Evolutionary conservation across 2,113 vertebrate genomes (phyloP), one percentile per base, ranked within the genome.

Genomic region (Crotophaga sulcirostris): DNA sequence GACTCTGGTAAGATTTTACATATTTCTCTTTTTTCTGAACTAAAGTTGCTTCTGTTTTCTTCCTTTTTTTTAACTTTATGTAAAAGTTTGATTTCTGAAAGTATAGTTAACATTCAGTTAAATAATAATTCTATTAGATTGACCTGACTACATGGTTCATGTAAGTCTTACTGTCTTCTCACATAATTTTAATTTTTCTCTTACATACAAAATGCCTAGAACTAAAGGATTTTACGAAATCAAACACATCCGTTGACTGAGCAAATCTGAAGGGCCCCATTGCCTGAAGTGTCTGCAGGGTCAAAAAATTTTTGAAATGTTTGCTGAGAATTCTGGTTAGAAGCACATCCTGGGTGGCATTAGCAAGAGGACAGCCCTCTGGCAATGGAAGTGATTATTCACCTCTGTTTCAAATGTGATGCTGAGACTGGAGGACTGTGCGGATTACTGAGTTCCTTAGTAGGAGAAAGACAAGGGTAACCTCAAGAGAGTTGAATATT

Each of bases 231-330:
- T 75, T 70, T 36, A 56, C 6, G 54, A 77, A 95, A 84, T 54
- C 20, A 62, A 78, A 58, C 12, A 66, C 6, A 56, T 2, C 11
- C 9, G 26, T 42, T 56, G 17, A 20, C 17, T 91, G 5, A 67
- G 7, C 11, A 68, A 52, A 29, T 54, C 24, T 5, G 3, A 82
- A 31, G 18, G 3, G 10, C 52, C 15, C 0, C 0, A 36, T 45
- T 68, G 9, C 14, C 16, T 33, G 8, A 29, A 8, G 19, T 21
- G 8, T 47, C 26, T 6, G 1, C 23, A 34, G 6, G 4, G 34
- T 21, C 16, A 67, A 79, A 69, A 2, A 7, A 25, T 24, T 59
- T 88, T 38, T 56, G 6, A 58, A 36, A 52, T 6, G 1, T 52
- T 73, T 77, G 14, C 16, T 42, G 40, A 60, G 8, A 40, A 11